Evolutionary conservation across 2,797 vertebrate genomes (phyloP).

Genomic region (Characodon lateralis): DNA sequence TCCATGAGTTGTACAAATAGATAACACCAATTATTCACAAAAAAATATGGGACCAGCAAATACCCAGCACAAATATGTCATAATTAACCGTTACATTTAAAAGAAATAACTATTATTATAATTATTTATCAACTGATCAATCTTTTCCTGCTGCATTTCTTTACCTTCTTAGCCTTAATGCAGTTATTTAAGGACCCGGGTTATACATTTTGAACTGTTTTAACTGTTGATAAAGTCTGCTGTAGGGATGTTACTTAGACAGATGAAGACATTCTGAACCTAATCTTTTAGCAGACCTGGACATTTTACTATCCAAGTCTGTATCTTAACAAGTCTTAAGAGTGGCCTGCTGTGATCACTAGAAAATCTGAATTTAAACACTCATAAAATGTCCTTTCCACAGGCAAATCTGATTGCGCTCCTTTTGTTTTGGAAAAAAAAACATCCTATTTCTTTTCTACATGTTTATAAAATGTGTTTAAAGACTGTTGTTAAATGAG

Average conservation of each 20-base stretch:
- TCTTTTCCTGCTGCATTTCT: not conserved
- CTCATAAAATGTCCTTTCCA: not conserved
- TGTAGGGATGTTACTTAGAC: not conserved
- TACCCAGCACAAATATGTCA: too few relatives aligned
- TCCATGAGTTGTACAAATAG: too few relatives aligned
- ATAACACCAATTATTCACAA: too few relatives aligned
- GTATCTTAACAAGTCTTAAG: not conserved
- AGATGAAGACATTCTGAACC: not conserved
- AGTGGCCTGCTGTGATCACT: not conserved
- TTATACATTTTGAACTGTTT: not conserved
- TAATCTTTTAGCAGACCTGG: not conserved
- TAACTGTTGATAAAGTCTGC: not conserved
- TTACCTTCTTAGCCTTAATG: not conserved
- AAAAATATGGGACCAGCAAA: too few relatives aligned
- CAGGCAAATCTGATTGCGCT: not conserved
- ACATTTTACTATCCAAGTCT: not conserved
- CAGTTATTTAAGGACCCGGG: not conserved
- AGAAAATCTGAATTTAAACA: not conserved
- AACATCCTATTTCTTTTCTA: not conserved
- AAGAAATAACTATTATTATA: too few relatives aligned
- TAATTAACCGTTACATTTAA: too few relatives aligned
- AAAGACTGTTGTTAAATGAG: not conserved
- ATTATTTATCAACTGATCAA: too few relatives aligned
- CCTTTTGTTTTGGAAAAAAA: too few relatives aligned
- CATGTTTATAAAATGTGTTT: not conserved